Conservation (phyloP, 2,797 vertebrate species). For the Sebastiscus tertius region DNA sequence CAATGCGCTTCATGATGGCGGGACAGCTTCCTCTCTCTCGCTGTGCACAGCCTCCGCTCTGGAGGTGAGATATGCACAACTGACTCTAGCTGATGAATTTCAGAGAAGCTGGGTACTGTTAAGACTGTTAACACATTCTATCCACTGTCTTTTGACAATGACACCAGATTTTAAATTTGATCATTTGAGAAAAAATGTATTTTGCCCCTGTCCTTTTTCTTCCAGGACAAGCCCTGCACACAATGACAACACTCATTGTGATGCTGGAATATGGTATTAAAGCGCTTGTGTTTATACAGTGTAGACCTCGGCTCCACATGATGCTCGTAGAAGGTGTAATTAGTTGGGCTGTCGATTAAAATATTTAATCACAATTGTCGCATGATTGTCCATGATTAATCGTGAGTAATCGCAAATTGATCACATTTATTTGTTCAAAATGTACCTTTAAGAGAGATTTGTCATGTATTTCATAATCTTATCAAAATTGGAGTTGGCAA, state of each 20-base stretch:
- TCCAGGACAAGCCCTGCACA: not conserved
- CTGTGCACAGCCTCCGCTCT: constrained; percentile 60
- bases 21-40: constrained; percentile 59
- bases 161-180: not conserved
- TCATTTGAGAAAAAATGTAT: not conserved
- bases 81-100: constrained; percentile 49
- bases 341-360: no score
- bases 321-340: no score
- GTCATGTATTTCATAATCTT: no score
- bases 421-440: no score
- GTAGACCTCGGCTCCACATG: not conserved
- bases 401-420: no score
- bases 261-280: not conserved
- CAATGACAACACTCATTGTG: not conserved
- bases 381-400: no score
- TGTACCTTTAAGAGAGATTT: no score
- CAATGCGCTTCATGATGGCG: constrained; percentile 52
- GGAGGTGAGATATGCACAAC: constrained; percentile 63
- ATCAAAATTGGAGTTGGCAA: no score
- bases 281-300: not conserved
- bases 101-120: constrained; percentile 13
- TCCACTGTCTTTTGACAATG: not conserved
- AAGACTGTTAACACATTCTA: constrained; percentile 14
- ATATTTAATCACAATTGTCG: no score
- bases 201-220: not conserved